Base-by-base conservation (phyloP, 92 coral and sea anemone species). In the Epizoanthus ramosus region DNA sequence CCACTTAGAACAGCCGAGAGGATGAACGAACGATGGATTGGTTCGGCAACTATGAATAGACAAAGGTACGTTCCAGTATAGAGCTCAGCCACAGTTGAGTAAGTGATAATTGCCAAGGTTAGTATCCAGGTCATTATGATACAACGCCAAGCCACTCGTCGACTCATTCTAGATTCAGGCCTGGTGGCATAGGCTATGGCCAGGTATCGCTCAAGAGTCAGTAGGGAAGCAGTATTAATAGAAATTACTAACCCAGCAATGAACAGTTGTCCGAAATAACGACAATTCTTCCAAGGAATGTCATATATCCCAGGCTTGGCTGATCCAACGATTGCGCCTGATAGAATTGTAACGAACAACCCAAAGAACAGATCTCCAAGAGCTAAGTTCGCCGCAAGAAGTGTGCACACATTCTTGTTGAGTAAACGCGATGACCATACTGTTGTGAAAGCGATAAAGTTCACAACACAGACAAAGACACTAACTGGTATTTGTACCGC, bases 131-230 rank as follows among this genome's bases (percentile, higher is more conserved):
- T 18, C 3, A 22, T 31, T 21, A 75, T 1, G 43, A 75, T 21
- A 35, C 35, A 75, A 19, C 59, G 5, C 7, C 35, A 14, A 5
- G 81, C 68, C 45, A 17, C 18, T 0, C 41, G 37, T 57, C 68
- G 24, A 13, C 18, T 13, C 43, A 75, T 18, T 39, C 69, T 75
- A 7, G 21, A 9, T 52, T 37, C n/a, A 4, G 21, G 19, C 23
- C 21, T 58, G 12, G 61, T n/a, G 19, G 69, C 69, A 60, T 58
- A 59, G 17, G 41, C 69, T 3, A 59, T 41, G n/a, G 37, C 69
- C 5, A 75, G 69, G 24, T 75, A 75, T 6, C 81, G 81, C 15
- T 75, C 81, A 15, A 75, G 53, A 1, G 81, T 75, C 14, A 75
- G 22, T 3, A 75, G 57, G 3, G 21, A 54, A 3, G 81, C 63